Percentiles rank a stretch among this genome's conserved stretches.
phyloP scores from a whole-genome alignment of 2,113 vertebrate species.

The Halichoerus grypus region DNA sequence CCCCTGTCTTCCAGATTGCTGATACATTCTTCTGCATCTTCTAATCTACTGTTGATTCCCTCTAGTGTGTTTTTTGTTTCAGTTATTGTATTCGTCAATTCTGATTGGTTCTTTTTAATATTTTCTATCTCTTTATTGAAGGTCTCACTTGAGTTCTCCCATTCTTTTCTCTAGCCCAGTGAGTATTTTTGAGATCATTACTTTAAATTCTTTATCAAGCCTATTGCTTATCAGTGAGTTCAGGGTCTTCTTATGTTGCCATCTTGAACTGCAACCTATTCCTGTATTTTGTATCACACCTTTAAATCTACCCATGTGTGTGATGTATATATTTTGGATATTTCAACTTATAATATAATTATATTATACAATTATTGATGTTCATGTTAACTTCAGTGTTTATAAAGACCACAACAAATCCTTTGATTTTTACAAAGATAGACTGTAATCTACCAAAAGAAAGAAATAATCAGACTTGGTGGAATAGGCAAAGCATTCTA shows the following conservation, averaged over 20 bases:
- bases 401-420: conserved; percentile 13
- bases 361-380: background rate
- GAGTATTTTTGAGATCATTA: background rate
- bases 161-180: background rate
- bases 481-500: background rate
- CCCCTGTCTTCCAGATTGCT: background rate
- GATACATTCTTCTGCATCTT: background rate
- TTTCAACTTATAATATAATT: background rate
- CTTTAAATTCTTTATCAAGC: background rate
- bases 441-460: background rate
- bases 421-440: conserved; percentile 32
- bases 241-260: background rate
- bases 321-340: background rate
- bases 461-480: background rate
- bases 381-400: background rate
- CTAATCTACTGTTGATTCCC: background rate
- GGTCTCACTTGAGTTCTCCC: background rate
- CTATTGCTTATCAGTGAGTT: background rate
- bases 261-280: background rate
- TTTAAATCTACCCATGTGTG: background rate
- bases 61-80: background rate
- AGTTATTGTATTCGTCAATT: background rate
- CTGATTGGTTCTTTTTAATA: background rate
- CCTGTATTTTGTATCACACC: background rate
- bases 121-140: background rate